phyloP scores from a whole-genome alignment of 2,113 vertebrate species.

The Triplophysa tibetana region DNA sequence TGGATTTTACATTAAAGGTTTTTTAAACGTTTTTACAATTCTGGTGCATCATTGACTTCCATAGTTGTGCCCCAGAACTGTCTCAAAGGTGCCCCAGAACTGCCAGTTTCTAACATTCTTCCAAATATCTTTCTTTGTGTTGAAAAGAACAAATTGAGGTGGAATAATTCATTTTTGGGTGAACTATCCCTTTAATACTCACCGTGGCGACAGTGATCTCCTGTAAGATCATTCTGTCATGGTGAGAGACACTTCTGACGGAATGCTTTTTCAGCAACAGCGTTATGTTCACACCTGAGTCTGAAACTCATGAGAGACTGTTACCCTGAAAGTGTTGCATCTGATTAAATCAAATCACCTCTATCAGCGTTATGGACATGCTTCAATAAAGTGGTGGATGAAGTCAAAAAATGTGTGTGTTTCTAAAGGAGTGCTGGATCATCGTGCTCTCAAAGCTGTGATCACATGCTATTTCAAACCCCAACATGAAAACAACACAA shows the following conservation, averaged over 20 bases:
- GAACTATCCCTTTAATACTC: slow-evolving; percentile 1
- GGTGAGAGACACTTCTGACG: neutral
- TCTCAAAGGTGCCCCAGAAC: no score
- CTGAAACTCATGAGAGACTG: slow-evolving; percentile 15
- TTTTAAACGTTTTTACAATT: no score
- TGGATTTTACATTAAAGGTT: no score
- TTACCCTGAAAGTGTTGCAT: neutral
- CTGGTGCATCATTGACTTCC: no score
- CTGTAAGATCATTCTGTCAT: neutral
- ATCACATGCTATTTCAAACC: slow-evolving; percentile 6
- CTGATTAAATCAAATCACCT: slow-evolving; percentile 32
- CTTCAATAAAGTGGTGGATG: slow-evolving; percentile 16
- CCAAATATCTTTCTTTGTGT: no score
- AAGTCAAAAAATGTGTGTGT: slow-evolving; percentile 22
- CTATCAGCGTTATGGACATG: slow-evolving; percentile 27
- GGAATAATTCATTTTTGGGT: no score
- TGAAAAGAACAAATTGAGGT: no score
- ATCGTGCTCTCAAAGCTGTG: slow-evolving; percentile 7
- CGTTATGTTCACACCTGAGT: neutral
- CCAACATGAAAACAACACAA: neutral
- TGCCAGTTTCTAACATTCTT: no score
- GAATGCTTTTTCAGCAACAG: neutral
- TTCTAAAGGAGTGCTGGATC: slow-evolving; percentile 9
- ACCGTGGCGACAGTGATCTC: neutral
- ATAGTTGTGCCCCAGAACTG: no score